These are phyloP conservation scores for Tachina fera DNA, from an alignment of 2,888 invertebrate species.

Conservation along the genomic window DNA sequence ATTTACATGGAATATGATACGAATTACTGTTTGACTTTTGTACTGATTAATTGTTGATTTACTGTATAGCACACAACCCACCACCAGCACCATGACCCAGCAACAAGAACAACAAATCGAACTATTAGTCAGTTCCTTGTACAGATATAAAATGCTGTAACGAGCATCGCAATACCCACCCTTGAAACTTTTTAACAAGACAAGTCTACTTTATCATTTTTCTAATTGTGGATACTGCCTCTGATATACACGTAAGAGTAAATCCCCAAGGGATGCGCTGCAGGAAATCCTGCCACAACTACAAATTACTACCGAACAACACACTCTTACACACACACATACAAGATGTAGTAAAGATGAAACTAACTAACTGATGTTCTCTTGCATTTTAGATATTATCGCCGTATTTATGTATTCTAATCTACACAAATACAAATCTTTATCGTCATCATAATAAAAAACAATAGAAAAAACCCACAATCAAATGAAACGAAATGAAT, in stretches of 20 bases:
- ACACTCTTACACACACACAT: background rate
- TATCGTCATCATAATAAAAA: conserved; percentile 21
- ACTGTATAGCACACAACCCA: conserved; percentile 40
- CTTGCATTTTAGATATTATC: conserved; percentile 55
- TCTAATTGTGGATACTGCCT: conserved; percentile 58
- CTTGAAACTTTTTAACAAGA: conserved; percentile 40
- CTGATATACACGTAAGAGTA: conserved; percentile 24
- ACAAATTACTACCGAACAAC: conserved; percentile 40
- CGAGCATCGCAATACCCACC: conserved; percentile 45
- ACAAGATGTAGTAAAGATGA: conserved; percentile 18
- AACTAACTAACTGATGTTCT: conserved; percentile 25
- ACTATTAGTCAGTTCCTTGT: conserved; percentile 8
- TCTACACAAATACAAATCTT: conserved; percentile 54
- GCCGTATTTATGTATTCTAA: conserved; percentile 67
- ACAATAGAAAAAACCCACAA: conserved; percentile 38
- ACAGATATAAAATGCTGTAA: conserved; percentile 2
- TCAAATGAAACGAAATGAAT: conserved; percentile 27
- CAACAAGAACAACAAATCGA: background rate
- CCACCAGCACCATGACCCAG: background rate
- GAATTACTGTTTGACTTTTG: conserved; percentile 64
- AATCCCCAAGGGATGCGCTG: conserved; percentile 68
- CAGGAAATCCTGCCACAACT: conserved; percentile 70
- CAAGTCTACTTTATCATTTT: conserved; percentile 57
- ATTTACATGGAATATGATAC: conserved; percentile 52
- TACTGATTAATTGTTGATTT: conserved; percentile 71